Conservation (phyloP, 2,113 vertebrate species). For the Apaloderma vittatum region DNA sequence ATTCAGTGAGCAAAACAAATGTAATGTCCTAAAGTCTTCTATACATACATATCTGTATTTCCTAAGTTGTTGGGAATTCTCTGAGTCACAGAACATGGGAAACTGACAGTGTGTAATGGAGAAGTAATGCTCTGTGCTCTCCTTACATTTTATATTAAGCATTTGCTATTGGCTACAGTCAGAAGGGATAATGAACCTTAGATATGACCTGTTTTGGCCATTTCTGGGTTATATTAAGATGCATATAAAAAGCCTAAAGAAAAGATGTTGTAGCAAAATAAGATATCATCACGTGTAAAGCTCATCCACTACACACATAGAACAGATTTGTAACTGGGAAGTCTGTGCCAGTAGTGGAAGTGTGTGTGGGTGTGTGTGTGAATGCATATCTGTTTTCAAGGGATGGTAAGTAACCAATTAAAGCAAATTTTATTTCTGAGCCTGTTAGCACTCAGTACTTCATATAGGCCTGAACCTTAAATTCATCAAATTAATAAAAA, state of each 20-base stretch:
- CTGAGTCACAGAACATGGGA: background rate
- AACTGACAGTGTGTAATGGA: background rate
- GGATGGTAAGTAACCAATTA: background rate
- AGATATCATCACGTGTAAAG: background rate
- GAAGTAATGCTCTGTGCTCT: background rate
- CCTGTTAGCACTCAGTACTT: background rate
- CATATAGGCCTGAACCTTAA: background rate
- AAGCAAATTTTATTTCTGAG: background rate
- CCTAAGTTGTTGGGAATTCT: background rate
- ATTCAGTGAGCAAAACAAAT: background rate
- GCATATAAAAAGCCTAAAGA: background rate
- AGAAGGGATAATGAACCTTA: background rate
- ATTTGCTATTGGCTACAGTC: background rate
- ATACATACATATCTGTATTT: rapidly evolving
- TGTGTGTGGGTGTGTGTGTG: background rate
- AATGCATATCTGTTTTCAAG: background rate
- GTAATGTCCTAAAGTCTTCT: background rate
- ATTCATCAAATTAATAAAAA: background rate
- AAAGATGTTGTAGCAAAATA: background rate
- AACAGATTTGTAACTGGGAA: background rate
- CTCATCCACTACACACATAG: rapidly evolving
- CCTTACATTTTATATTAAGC: background rate
- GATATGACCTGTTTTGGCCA: background rate
- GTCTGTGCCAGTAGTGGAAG: background rate
- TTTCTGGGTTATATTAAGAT: background rate